Base-by-base conservation (phyloP, 1,140 invertebrate species). In the Pogonus chalceus region DNA sequence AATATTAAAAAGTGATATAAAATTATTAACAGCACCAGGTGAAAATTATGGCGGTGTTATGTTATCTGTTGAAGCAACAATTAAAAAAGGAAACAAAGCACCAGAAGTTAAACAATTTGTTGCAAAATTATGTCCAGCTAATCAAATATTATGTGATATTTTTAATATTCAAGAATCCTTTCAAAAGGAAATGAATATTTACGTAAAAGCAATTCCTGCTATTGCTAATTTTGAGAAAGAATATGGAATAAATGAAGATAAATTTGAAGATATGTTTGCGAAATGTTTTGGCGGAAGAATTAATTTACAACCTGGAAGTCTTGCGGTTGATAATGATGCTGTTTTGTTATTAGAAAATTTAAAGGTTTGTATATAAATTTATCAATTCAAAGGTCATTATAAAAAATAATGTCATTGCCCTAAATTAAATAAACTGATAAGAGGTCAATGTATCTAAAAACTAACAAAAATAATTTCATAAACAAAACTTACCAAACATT, bases 21-120 rank as follows among this genome's bases (percentile, higher is more conserved):
- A 31, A 31, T 31, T 31, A 39, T 48, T 78, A 14, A 77, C 75
- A 4, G 73, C 72, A 37, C 69, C 70, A 0, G 77, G 77, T 1
- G 76, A 79, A 55, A 79, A 79, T 66, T 79, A 77, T 56, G 76
- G 74, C 2, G 77, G 77, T 60, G 59, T 70, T 0, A 75, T 79
- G 51, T 56, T 75, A 0, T 63, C 64, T 1, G 66, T 79, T 20
- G 35, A 52, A 35, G 35, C 35, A 14, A 37, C n/a, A 7, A 9
- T 39, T 10, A 16, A 52, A 20, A 52, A 52, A 3, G 35, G 3
- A 10, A 53, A 65, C 51, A 56, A 58, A 3, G 60, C 60, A n/a
- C 35, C 59, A 2, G 60, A 68, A 20, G 61, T 66, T 0, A 49
- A 75, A 4, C 62, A 74, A 43, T 21, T 77, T 0, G 75, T 79